A percentile compares a stretch with the other conserved stretches of the same genome.
Evolutionary conservation across 2,797 vertebrate genomes (phyloP).

Genomic region (Denticeps clupeoides): DNA sequence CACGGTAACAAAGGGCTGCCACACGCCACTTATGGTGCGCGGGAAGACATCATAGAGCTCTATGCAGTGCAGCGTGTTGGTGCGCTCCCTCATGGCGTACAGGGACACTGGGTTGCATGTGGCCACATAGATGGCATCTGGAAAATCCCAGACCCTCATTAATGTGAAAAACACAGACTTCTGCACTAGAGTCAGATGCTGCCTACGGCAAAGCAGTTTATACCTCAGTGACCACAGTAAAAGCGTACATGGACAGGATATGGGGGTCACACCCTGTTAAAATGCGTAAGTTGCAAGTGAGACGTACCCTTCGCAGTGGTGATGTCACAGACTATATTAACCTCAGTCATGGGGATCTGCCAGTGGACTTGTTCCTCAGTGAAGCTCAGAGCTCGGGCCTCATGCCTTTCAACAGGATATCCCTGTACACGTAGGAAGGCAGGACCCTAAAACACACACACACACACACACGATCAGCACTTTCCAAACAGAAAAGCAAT

Average conservation of each 20-base stretch:
- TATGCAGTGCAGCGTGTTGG: conserved; percentile 61
- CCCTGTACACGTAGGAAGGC: conserved; percentile 73
- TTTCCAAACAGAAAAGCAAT: neutral
- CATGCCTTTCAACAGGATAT: conserved; percentile 67
- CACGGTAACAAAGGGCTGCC: conserved; percentile 82
- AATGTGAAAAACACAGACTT: too few species aligned
- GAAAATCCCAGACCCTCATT: too few species aligned
- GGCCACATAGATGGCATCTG: conserved; percentile 68
- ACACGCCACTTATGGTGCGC: conserved; percentile 67
- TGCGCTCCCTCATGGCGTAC: conserved; percentile 67
- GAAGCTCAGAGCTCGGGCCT: conserved; percentile 79
- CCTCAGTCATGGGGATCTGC: conserved; percentile 80
- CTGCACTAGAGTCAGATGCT: too few species aligned
- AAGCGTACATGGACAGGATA: too few species aligned
- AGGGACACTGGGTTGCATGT: conserved; percentile 84
- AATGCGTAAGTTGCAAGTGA: neutral
- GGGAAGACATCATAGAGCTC: conserved; percentile 88
- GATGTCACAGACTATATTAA: conserved; percentile 84
- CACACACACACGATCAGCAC: conserved; percentile 1
- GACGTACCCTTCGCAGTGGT: conserved; percentile 67
- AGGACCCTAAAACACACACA: conserved; percentile 67
- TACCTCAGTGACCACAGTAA: too few species aligned
- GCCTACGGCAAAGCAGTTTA: too few species aligned
- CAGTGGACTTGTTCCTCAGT: conserved; percentile 81
- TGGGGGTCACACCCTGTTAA: too few species aligned